Evolutionary conservation across 2,113 vertebrate species (phyloP).

Genomic region (Leucoraja erinaceus): DNA sequence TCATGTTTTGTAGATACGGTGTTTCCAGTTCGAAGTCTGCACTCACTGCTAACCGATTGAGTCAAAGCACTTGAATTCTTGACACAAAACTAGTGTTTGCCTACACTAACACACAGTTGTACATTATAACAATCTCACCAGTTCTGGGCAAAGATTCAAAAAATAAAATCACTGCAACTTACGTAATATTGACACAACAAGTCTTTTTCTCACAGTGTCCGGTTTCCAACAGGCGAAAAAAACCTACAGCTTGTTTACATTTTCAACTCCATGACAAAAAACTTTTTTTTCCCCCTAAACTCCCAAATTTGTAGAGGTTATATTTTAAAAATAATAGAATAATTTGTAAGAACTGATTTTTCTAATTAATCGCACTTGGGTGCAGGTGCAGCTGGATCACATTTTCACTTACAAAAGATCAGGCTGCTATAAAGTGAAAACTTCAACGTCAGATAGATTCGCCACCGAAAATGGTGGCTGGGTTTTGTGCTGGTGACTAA

Average conservation of each 20-base stretch:
- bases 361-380: conserved; percentile 42
- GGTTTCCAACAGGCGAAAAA: not conserved
- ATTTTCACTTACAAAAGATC: not conserved
- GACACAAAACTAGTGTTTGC: not conserved
- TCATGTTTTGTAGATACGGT: not conserved
- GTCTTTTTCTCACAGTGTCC: not conserved
- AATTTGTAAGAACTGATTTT: not conserved
- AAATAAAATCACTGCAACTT: not conserved
- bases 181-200: not conserved
- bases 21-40: not conserved
- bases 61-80: not conserved
- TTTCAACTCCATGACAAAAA: conserved; percentile 21
- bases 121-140: not conserved
- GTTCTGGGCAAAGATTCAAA: not conserved
- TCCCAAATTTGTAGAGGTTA: not conserved
- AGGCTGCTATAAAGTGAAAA: conserved; percentile 40
- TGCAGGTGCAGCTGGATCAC: conserved; percentile 37
- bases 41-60: not conserved
- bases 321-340: not conserved
- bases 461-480: conserved; percentile 54
- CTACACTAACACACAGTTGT: not conserved
- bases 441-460: conserved; percentile 40
- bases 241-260: not conserved
- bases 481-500: conserved; percentile 64
- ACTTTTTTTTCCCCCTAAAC: too few species aligned